These are phyloP conservation scores for Ruditapes philippinarum DNA, from an alignment of 1,140 invertebrate species.

Conservation along the genomic window DNA sequence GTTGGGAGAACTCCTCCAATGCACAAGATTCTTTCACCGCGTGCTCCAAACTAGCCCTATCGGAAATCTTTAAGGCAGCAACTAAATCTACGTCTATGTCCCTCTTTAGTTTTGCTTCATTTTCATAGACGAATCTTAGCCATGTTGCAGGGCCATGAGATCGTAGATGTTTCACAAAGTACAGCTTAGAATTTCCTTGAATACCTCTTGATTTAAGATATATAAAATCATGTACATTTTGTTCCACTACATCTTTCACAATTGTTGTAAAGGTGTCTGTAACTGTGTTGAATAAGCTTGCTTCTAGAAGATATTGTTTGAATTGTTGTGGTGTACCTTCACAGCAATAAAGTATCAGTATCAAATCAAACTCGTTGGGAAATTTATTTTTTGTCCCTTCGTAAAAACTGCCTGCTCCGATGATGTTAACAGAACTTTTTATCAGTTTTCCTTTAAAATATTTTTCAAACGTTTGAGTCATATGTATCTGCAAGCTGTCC, in stretches of 20 bases:
- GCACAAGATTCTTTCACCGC: background rate
- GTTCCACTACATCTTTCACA: background rate
- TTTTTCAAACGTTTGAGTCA: background rate
- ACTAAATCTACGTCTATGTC: background rate
- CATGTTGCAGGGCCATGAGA: background rate
- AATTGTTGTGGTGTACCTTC: background rate
- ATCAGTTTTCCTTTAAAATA: background rate
- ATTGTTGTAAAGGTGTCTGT: background rate
- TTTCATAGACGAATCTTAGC: background rate
- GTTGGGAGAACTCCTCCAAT: background rate
- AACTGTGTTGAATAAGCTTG: background rate
- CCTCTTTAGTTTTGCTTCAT: background rate
- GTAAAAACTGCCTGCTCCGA: background rate
- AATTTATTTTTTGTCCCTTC: background rate
- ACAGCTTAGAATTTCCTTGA: background rate
- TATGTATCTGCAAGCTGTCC: no score
- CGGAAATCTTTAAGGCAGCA: background rate
- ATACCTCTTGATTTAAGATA: background rate
- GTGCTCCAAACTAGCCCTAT: background rate
- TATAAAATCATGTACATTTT: background rate
- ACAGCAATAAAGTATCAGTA: background rate
- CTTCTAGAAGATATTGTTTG: background rate
- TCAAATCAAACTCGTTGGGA: slow-evolving; percentile 22
- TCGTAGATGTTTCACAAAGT: background rate
- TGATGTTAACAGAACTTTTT: background rate